Evolutionary conservation across 2,113 vertebrate genomes (phyloP).

Genomic region (Pelecanus crispus): DNA sequence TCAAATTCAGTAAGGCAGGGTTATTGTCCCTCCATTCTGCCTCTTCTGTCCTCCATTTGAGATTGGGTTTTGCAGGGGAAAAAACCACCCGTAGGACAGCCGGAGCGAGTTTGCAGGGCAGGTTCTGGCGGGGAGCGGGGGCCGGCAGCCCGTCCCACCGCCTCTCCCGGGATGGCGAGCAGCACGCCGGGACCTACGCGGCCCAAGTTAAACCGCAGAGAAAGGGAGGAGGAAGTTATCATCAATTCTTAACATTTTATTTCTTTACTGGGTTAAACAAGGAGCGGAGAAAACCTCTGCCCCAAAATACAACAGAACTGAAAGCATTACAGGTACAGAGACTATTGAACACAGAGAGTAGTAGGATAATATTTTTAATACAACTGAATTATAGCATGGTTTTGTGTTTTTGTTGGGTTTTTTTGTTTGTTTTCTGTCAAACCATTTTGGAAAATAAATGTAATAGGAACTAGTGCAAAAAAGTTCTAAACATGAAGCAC

Average conservation of each 20-base stretch:
- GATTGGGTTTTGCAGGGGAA: not conserved
- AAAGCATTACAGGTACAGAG: conserved; percentile 81
- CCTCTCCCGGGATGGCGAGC: not conserved
- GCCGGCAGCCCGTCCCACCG: not conserved
- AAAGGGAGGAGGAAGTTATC: conserved; percentile 49
- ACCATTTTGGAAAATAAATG: conserved; percentile 76
- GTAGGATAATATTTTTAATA: conserved; percentile 78
- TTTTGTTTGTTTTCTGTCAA: conserved; percentile 67
- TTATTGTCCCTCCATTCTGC: conserved; percentile 30
- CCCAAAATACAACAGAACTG: conserved; percentile 78
- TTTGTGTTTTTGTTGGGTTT: conserved; percentile 47
- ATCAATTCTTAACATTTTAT: conserved; percentile 78
- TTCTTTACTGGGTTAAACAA: conserved; percentile 80
- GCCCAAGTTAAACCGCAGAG: not conserved
- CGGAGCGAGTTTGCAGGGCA: not conserved
- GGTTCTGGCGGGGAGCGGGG: not conserved
- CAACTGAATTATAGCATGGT: conserved; percentile 78
- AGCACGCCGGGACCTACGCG: not conserved
- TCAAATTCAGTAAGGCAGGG: conserved; percentile 32
- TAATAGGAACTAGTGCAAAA: conserved; percentile 82
- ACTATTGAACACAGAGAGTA: conserved; percentile 81
- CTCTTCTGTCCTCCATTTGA: conserved; percentile 1
- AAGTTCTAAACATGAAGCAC: conserved; percentile 82
- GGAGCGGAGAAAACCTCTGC: conserved; percentile 68
- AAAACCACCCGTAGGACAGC: not conserved